These are phyloP conservation scores for Ammospiza nelsoni DNA, from an alignment of 2,113 vertebrate genomes.

Conservation along the genomic window DNA sequence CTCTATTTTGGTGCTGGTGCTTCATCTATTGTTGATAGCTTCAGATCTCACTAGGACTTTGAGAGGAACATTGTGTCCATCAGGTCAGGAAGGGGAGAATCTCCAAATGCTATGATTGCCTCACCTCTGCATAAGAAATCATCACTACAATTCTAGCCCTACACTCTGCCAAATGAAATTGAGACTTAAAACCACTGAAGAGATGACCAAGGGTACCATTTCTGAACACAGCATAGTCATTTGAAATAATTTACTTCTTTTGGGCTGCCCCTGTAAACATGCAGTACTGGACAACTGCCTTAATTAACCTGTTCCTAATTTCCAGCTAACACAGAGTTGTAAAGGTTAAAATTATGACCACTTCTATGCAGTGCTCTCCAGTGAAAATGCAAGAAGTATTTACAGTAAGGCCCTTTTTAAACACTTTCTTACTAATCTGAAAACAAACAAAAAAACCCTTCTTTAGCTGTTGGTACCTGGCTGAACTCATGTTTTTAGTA, in stretches of 20 bases:
- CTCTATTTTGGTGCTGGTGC: not conserved
- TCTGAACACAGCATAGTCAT: not conserved
- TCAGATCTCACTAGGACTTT: not conserved
- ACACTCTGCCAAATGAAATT: not conserved
- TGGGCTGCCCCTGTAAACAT: not conserved
- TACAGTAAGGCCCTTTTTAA: not conserved
- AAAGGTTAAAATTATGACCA: not conserved
- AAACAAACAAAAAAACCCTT: fast-evolving
- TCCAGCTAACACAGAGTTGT: not conserved
- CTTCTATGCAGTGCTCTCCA: not conserved
- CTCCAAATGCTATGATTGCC: not conserved
- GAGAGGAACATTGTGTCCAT: not conserved
- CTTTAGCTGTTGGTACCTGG: not conserved
- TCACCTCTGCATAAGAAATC: not conserved
- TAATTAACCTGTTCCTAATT: not conserved
- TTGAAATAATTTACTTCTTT: not conserved
- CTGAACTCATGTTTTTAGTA: not conserved
- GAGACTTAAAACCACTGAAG: not conserved
- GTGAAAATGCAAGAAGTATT: not conserved
- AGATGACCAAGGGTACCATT: not conserved
- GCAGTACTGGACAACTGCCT: not conserved
- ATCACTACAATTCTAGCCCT: not conserved
- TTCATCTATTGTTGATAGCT: not conserved
- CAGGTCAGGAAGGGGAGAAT: not conserved
- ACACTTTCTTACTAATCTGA: not conserved